These are phyloP conservation scores for Buceros bicornis DNA, from an alignment of 2,797 vertebrate species.

Conservation along the genomic window DNA sequence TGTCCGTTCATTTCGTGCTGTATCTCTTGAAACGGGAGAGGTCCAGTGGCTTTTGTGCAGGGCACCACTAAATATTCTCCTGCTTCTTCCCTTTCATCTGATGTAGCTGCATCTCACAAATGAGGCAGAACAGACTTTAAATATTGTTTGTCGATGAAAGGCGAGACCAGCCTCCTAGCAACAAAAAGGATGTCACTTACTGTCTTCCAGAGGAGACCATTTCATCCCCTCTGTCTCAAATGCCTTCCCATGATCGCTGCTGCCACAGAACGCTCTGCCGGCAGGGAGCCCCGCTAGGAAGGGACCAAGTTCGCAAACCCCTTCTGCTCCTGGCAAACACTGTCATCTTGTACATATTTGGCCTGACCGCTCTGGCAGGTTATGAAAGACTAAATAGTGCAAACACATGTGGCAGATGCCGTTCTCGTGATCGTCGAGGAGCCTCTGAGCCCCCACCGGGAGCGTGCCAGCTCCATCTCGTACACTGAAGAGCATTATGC, in stretches of 20 bases:
- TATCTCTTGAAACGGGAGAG: too few relatives aligned
- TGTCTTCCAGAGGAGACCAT: constrained; percentile 13
- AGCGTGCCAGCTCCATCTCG: neutral
- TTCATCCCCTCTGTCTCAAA: neutral
- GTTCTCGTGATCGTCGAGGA: neutral
- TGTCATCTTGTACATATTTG: constrained; percentile 6
- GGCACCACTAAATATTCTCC: neutral
- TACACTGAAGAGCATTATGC: constrained; percentile 18
- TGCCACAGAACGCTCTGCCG: neutral
- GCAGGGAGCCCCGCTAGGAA: constrained; percentile 30
- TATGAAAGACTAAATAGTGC: constrained; percentile 40
- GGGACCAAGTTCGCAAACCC: neutral
- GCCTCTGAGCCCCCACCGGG: neutral
- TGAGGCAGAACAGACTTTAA: constrained; percentile 44
- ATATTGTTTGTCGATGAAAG: constrained; percentile 42
- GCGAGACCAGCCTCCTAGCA: constrained; percentile 54
- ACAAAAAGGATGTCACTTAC: neutral
- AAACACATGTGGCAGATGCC: constrained; percentile 58
- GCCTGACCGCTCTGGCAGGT: constrained; percentile 38
- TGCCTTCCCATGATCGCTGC: neutral
- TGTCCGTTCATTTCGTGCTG: neutral
- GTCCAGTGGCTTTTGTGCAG: neutral
- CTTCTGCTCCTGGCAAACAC: constrained; percentile 19
- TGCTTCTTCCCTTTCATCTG: neutral
- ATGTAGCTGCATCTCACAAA: neutral